Evolutionary conservation across 2,113 vertebrate species (phyloP).

Genomic region (Piaya cayana): DNA sequence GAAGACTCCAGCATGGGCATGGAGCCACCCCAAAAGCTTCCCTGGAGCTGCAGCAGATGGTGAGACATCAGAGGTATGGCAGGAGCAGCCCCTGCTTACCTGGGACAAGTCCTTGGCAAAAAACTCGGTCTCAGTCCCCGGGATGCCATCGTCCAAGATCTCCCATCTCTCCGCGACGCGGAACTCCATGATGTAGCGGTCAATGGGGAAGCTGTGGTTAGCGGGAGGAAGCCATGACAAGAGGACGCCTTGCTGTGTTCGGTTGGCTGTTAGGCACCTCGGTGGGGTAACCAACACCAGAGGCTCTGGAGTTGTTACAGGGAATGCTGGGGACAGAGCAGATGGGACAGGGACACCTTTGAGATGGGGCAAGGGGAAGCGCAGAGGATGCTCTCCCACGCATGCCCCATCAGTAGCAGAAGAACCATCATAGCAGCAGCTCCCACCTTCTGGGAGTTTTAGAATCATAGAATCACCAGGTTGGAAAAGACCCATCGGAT

Average conservation of each 20-base stretch:
- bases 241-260: slow-evolving; percentile 98
- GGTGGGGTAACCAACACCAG: slow-evolving; percentile 99
- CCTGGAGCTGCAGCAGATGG: not conserved
- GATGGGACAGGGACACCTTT: not conserved
- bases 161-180: slow-evolving; percentile 95
- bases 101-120: slow-evolving; percentile 96
- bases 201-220: slow-evolving; percentile 95
- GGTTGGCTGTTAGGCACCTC: slow-evolving; percentile 99
- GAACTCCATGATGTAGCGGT: slow-evolving; percentile 96
- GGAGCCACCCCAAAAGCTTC: not conserved
- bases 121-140: slow-evolving; percentile 88
- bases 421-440: rapidly evolving
- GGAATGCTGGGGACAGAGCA: slow-evolving; percentile 83
- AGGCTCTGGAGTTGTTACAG: slow-evolving; percentile 98
- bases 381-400: not conserved
- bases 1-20: not conserved
- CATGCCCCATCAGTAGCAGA: rapidly evolving
- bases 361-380: not conserved
- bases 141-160: slow-evolving; percentile 90
- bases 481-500: too few relatives aligned
- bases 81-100: slow-evolving; percentile 71
- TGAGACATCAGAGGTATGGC: rapidly evolving
- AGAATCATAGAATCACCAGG: too few relatives aligned
- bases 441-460: not conserved
- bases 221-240: slow-evolving; percentile 96